Evolutionary conservation across 2,888 invertebrate genomes (phyloP).

Genomic region (Neocrepidodera transversa): DNA sequence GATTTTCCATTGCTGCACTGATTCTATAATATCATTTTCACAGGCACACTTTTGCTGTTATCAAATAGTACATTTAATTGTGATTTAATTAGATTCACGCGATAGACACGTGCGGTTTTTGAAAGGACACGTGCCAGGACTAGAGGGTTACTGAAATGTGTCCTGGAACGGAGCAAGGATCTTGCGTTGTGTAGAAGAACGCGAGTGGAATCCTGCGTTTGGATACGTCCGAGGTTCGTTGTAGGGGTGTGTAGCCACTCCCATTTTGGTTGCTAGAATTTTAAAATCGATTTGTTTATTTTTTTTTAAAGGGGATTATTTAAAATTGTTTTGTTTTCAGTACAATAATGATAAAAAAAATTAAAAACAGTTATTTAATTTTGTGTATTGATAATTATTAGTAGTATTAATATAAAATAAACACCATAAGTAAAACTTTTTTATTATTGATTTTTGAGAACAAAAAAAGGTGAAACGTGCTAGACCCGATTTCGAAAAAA

Average conservation of each 20-base stretch:
- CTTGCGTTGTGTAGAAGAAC: conserved; percentile 38
- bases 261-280: conserved; percentile 25
- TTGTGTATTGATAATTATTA: too few species aligned
- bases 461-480: too few species aligned
- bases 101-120: conserved; percentile 43
- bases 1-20: conserved; percentile 71
- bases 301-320: too few species aligned
- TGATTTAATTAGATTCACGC: conserved; percentile 25
- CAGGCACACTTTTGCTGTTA: conserved; percentile 31
- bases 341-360: too few species aligned
- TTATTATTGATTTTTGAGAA: too few species aligned
- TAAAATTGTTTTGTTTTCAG: too few species aligned
- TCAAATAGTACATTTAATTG: conserved; percentile 4
- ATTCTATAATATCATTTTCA: conserved; percentile 51
- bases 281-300: conserved; percentile 9
- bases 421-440: too few species aligned
- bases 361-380: too few species aligned
- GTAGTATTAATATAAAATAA: too few species aligned
- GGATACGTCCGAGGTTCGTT: conserved; percentile 44
- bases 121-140: conserved; percentile 48
- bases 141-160: conserved; percentile 44
- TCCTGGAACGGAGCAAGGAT: conserved; percentile 41
- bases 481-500: too few species aligned
- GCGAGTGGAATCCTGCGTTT: conserved; percentile 24
- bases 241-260: conserved; percentile 34